These are phyloP conservation scores for Emys orbicularis DNA, from an alignment of 2,797 vertebrate species.

Conservation along the genomic window DNA sequence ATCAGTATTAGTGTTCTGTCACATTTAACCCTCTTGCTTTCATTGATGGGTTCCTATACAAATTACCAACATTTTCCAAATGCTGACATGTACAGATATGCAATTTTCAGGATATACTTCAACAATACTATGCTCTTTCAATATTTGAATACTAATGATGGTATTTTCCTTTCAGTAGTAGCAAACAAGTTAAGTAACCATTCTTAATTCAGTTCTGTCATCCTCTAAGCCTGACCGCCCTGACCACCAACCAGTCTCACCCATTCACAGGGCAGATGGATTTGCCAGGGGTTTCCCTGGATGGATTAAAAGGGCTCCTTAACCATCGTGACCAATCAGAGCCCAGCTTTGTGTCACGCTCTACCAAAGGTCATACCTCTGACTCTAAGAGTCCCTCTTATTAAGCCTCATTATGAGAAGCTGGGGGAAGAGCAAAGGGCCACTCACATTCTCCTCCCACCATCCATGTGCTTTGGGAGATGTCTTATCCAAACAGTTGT, in stretches of 20 bases:
- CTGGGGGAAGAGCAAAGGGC: neutral
- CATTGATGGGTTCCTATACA: neutral
- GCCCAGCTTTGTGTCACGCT: neutral
- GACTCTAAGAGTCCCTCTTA: neutral
- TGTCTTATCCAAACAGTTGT: neutral
- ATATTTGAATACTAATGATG: neutral
- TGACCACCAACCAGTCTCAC: neutral
- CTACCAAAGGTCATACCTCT: neutral
- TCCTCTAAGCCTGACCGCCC: neutral
- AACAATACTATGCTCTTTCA: neutral
- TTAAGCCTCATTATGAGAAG: neutral
- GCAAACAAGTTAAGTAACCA: neutral
- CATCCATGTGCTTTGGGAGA: neutral
- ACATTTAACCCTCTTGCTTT: neutral
- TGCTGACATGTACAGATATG: neutral
- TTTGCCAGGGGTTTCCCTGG: neutral
- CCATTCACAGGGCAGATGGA: neutral
- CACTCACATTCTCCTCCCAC: neutral
- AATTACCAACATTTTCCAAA: conserved; percentile 23
- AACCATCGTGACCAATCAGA: neutral
- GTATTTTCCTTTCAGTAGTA: neutral
- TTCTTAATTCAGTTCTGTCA: neutral
- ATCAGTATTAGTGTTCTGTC: conserved; percentile 54
- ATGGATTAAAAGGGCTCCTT: neutral
- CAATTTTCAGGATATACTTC: neutral